Percentiles rank a stretch among this genome's conserved stretches.
These are phyloP conservation scores for Hoplostethus atlanticus DNA, from an alignment of 2,797 vertebrate species.

Conservation along the genomic window DNA sequence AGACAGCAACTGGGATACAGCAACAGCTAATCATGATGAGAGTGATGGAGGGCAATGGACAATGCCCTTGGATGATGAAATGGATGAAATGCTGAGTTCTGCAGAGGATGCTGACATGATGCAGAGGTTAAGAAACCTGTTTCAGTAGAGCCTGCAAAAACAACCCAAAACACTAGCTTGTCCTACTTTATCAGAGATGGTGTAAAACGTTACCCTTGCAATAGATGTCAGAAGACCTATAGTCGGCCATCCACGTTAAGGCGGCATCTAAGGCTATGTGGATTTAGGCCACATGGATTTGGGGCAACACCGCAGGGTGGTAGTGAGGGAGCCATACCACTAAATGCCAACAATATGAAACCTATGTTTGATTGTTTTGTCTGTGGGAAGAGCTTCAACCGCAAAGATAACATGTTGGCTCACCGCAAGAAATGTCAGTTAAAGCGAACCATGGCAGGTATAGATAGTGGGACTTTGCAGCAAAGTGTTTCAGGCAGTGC, in stretches of 20 bases:
- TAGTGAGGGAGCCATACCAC: constrained; percentile 25
- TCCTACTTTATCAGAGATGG: constrained; percentile 75
- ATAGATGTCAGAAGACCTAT: constrained; percentile 84
- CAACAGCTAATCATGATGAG: constrained; percentile 32
- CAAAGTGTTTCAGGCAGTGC: constrained; percentile 38
- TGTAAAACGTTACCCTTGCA: constrained; percentile 81
- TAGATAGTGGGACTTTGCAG: constrained; percentile 21
- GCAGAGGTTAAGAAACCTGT: constrained; percentile 21
- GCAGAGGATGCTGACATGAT: constrained; percentile 47
- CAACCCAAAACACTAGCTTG: constrained; percentile 13
- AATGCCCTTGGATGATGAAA: constrained; percentile 83
- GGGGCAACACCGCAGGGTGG: constrained; percentile 34
- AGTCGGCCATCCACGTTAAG: constrained; percentile 81
- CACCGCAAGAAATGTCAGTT: constrained; percentile 81
- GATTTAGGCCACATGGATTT: constrained; percentile 58
- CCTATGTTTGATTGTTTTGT: constrained; percentile 79
- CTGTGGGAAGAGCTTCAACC: constrained; percentile 82
- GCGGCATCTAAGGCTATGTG: constrained; percentile 85
- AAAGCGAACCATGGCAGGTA: constrained; percentile 37
- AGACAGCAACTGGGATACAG: constrained; percentile 43
- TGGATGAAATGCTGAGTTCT: constrained; percentile 60
- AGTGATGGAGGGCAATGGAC: constrained; percentile 79
- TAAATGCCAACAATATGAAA: constrained; percentile 50
- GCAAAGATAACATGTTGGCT: constrained; percentile 85
- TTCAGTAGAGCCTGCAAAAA: constrained; percentile 32